A percentile compares a stretch with the other conserved stretches of the same genome.
Evolutionary conservation across 2,113 vertebrate species (phyloP).

Genomic region (Heterocephalus glaber): DNA sequence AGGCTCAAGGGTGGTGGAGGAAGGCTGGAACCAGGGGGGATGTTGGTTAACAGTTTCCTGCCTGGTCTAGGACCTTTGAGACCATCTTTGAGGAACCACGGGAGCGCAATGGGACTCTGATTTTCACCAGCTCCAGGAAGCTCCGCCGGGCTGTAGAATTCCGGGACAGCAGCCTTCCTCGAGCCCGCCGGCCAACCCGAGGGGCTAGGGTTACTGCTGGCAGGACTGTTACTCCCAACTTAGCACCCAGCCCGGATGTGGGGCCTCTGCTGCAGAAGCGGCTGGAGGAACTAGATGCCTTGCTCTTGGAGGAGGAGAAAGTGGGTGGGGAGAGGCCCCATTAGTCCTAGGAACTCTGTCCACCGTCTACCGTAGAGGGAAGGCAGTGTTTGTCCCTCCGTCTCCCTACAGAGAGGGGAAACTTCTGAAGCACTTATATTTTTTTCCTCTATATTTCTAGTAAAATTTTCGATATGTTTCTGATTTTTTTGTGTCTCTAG

Average conservation of each 20-base stretch:
- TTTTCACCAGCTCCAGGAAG: slow-evolving; percentile 89
- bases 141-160: slow-evolving; percentile 90
- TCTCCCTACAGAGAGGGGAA: neutral
- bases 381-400: neutral
- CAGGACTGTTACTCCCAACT: slow-evolving; percentile 81
- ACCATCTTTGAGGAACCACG: slow-evolving; percentile 93
- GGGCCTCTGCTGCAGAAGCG: slow-evolving; percentile 75
- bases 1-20: slow-evolving; percentile 37
- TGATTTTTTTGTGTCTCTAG: slow-evolving; percentile 63
- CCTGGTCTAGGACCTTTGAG: slow-evolving; percentile 87
- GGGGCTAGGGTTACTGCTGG: slow-evolving; percentile 72
- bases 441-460: slow-evolving; percentile 80
- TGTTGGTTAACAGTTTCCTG: slow-evolving; percentile 46
- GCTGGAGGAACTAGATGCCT: slow-evolving; percentile 87
- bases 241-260: slow-evolving; percentile 73
- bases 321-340: slow-evolving; percentile 11
- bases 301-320: slow-evolving; percentile 79
- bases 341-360: slow-evolving; percentile 36
- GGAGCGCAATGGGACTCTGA: slow-evolving; percentile 87
- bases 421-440: slow-evolving; percentile 52
- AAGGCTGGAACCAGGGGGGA: neutral
- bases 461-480: slow-evolving; percentile 79
- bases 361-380: neutral
- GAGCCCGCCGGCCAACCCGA: slow-evolving; percentile 86
- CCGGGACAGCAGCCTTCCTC: slow-evolving; percentile 87